phyloP scores from a whole-genome alignment of 2,113 vertebrate species.

The Dromaius novaehollandiae region DNA sequence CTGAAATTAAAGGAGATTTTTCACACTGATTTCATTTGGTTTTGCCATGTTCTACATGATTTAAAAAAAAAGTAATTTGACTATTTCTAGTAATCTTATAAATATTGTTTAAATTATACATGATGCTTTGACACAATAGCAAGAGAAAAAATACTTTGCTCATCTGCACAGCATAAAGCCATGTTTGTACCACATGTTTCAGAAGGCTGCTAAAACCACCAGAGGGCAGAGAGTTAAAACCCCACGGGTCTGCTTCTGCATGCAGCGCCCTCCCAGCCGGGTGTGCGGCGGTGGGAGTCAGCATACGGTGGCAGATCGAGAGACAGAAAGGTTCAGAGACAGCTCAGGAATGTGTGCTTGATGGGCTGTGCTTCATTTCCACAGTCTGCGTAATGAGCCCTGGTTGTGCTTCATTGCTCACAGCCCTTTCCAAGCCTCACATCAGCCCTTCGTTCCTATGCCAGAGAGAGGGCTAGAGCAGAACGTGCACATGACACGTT shows the following conservation, averaged over 20 bases:
- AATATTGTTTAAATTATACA: not conserved
- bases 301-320: not conserved
- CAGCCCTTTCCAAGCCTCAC: not conserved
- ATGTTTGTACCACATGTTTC: not conserved
- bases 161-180: not conserved
- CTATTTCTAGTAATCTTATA: not conserved
- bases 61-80: not conserved
- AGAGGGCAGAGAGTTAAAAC: not conserved
- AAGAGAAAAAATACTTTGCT: not conserved
- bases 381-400: not conserved
- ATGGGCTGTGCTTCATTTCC: not conserved
- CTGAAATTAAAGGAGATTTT: slow-evolving; percentile 29
- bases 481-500: not conserved
- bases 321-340: not conserved
- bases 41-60: not conserved
- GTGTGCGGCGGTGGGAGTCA: not conserved
- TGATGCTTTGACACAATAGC: not conserved
- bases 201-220: not conserved
- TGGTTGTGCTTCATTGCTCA: not conserved
- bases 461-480: not conserved
- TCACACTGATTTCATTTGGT: slow-evolving; percentile 9
- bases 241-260: not conserved
- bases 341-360: not conserved
- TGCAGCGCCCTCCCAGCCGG: not conserved
- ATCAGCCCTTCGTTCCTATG: not conserved